Base-by-base conservation (phyloP, 2,888 invertebrate genomes). In the Onthophagus sagittarius region DNA sequence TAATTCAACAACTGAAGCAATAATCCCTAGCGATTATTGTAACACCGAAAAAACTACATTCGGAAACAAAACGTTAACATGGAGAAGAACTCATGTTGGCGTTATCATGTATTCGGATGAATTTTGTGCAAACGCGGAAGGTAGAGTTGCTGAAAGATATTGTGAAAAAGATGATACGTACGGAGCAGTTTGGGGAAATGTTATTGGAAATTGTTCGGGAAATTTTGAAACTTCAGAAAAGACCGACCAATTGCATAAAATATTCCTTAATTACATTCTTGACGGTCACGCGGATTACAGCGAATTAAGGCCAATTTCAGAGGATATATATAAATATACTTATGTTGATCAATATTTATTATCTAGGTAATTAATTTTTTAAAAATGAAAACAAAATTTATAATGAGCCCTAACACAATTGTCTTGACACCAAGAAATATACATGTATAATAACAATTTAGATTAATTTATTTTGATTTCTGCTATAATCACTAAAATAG, bases 281-380 rank as follows among this genome's bases (percentile, higher is more conserved):
- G 67, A 73, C 13, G 71, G 73, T 0, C 15, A 32, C 2, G 67
- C 63, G 15, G 23, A 65, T 32, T 73, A 64, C 23, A 71, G 14
- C 32, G 23, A 31, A 4, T 62, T 73, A 9, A 7, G 67, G 4
- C 13, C 11, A 14, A 71, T 71, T 2, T 71, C 73, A 0, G 53
- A 62, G 9, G 64, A 62, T 15, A 62, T 73, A 9, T 6, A 67
- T 11, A 63, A 71, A 14, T 73, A 32, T 13, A 69, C 71, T n/a
- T 73, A 71, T 53, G 67, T 73, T 15, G 73, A 73, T 62, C 15
- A 71, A 67, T 73, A 70, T 14, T 32, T 73, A 15, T 33, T 73
- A n/a, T 53, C 73, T n/a, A 67, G 67, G 67, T 67, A 23, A 23
- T 67, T 67, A 53, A 2, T 53, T 53, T 11, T 1, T 67, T 31